Evolutionary conservation across 92 coral and sea anemone species (phyloP), one percentile per base, ranked within the genome.

Genomic region (Actinostola sp.): DNA sequence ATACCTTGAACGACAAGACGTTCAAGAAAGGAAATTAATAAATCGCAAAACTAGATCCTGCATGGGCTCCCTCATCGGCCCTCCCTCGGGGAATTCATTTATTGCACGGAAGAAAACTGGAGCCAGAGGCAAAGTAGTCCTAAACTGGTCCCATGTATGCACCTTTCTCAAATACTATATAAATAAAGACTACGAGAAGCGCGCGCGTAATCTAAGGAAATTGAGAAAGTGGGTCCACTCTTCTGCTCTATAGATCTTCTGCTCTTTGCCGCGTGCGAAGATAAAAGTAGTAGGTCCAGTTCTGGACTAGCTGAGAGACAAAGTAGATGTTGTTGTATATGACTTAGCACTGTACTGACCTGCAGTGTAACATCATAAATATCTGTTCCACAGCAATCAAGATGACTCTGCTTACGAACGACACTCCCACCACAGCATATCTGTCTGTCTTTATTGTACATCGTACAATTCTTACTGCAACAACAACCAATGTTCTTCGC

Each of bases 331-430:
- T 7, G 7, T 39, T 39, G 53, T 46, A 36, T 3, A 46, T 46
- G 4, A 46, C 45, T 14, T 7, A 39, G 8, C 7, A 39, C 14
- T 31, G 2, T 33, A 11, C 19, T 21, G 25, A 73, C 79, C 79
- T 73, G 79, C 34, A 32, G n/a, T 4, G 57, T 73, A 61, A 73
- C 79, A 46, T 76, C 73, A 28, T 76, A 76, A 6, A 65, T 54
- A 41, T 66, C 55, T 13, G 51, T 29, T 16, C 82, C 82, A 76
- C 82, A 76, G 46, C 82, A 76, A 28, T 21, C 73, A 21, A 33
- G 36, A 66, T 65, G 69, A 9, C 42, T 14, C 30, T 34, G 29
- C 6, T 48, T 73, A 8, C 3, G 11, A 20, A 33, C 19, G 15
- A 48, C 29, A 13, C 27, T 73, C 56, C 79, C 62, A 39, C 33